Base-by-base conservation (phyloP, 35 echinoderm and acorn worm species). In the Strongylocentrotus purpuratus region DNA sequence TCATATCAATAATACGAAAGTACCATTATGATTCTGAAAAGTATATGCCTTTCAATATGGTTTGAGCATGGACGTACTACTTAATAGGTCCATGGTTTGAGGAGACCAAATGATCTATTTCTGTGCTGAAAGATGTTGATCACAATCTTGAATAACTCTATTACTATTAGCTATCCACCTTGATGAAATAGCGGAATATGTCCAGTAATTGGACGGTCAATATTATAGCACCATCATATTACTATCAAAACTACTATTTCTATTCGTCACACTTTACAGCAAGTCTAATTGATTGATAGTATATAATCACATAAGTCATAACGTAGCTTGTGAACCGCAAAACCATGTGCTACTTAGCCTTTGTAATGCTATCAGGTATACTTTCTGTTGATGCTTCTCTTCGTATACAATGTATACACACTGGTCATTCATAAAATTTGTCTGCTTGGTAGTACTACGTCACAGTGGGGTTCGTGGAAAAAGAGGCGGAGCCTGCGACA, bases 361-460 rank as follows among this genome's bases (percentile, higher is more conserved):
- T 78, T 78, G 22, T 78, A 78, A 15, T n/a, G 20, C 65, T 78
- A 70, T 14, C 12, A 78, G 65, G 17, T 78, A 78, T 78, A 78
- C 65, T 78, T 78, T 78, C 65, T 78, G 65, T 78, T 78, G 65
- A 28, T 78, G 22, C 5, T 78, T 78, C 22, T 25, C 20, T 2
- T 10, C 50, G 50, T 14, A 55, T 55, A 55, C 15, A 41, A 41
- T 41, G 15, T 55, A 55, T 13, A 78, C 65, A 78, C 65, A 78
- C 28, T 58, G 48, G 91, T 93, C 91, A 93, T 93, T 93, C 91
- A 93, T 58, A 93, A 93, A 91, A 93, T 46, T 47, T 50, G 9
- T 92, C 41, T 28, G 33, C 90, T 92, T 33, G 61, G 61, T 70
- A 70, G 28, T 78, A 22, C 25, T 78, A 93, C 91, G 91, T 93